phyloP scores from a whole-genome alignment of 2,113 vertebrate species.

The human region GRCh38 chr16:84519501-84520000 shows the following conservation, averaged over 20 bases:
- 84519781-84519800: neutral
- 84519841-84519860: rapidly evolving
- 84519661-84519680: neutral
- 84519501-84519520: too few species aligned
- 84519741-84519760: neutral
- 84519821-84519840: rapidly evolving
- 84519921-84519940: neutral
- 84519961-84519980: rapidly evolving
- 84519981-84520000: rapidly evolving
- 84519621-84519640: too few species aligned
- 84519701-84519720: too few species aligned
- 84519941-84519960: rapidly evolving
- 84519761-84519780: rapidly evolving
- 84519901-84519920: neutral
- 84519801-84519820: neutral
- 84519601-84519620: too few species aligned
- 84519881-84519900: rapidly evolving
- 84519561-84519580: too few species aligned
- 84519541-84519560: too few species aligned
- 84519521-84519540: too few species aligned
- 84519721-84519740: neutral
- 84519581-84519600: too few species aligned
- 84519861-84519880: neutral
- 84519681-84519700: neutral
- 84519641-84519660: too few species aligned